Base-by-base conservation (phyloP, 1,140 invertebrate genomes). In the Melanaphis sacchari region DNA sequence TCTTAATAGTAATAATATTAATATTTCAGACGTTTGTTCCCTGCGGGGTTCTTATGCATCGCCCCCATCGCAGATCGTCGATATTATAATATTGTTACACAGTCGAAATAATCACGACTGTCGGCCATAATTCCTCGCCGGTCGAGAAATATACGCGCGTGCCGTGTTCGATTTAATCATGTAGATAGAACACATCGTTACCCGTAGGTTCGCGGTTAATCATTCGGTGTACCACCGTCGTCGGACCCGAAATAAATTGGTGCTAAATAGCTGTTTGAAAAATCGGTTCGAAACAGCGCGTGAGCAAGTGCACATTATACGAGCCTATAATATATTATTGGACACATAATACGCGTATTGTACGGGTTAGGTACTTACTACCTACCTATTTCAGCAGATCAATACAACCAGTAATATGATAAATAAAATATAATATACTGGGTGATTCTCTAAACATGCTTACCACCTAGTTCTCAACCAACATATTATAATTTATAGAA, bases 1-100 rank as follows among this genome's bases (percentile, higher is more conserved):
- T 89, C 88, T 89, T 21, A 89, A 89, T 66, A 66, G n/a, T n/a
- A 66, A 66, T 54, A 54, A 54, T 15, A 31, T n/a, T 76, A n/a
- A 76, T 76, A 76, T n/a, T 76, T n/a, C 59, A 59, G 54, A 31
- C 11, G 24, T 31, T 26, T 11, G 54, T 15, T 76, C 59, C 59
- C 59, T 15, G 31, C 59, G 59, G 31, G 15, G 59, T 31, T 66
- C 59, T 66, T 31, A 11, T 0, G 59, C 26, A 59, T 66, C 59
- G 31, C 31, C 54, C 54, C 31, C 43, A n/a, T 46, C 40, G 84
- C 31, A 85, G 41, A 85, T 43, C 84, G 41, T 85, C 84, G 41
- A 85, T 85, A 85, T 40, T 41, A n/a, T n/a, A 59, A 59, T n/a
- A n/a, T 76, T 76, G 59, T 66, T 66, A 66, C 59, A 66, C 59